A percentile compares a stretch with the other conserved stretches of the same genome.
These are phyloP conservation scores for Hydriomena furcata DNA, from an alignment of 2,888 invertebrate species.

Conservation along the genomic window DNA sequence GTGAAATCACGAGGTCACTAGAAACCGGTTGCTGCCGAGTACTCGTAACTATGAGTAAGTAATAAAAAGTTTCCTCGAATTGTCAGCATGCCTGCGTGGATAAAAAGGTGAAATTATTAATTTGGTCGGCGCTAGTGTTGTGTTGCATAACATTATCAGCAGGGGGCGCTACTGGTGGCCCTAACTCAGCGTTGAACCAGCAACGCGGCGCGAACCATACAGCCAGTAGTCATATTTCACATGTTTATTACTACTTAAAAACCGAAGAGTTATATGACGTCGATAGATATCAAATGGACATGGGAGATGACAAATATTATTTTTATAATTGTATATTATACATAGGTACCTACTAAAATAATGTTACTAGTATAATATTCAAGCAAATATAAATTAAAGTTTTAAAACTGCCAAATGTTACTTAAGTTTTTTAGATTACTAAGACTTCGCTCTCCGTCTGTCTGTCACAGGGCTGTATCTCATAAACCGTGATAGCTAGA, in stretches of 20 bases:
- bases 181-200: constrained; percentile 53
- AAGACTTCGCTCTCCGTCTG: too few relatives aligned
- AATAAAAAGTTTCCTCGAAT: constrained; percentile 27
- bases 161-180: constrained; percentile 75
- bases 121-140: constrained; percentile 67
- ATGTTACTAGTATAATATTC: too few relatives aligned
- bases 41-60: background rate
- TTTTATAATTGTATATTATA: constrained; percentile 53
- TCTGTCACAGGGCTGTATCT: too few relatives aligned
- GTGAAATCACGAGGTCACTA: too few relatives aligned
- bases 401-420: too few relatives aligned
- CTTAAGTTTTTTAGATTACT: too few relatives aligned
- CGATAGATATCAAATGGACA: constrained; percentile 69
- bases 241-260: constrained; percentile 72
- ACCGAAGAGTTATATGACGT: constrained; percentile 63
- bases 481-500: too few relatives aligned
- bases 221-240: constrained; percentile 56
- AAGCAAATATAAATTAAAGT: too few relatives aligned
- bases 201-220: constrained; percentile 36
- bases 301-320: constrained; percentile 58
- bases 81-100: constrained; percentile 36
- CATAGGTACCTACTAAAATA: too few relatives aligned
- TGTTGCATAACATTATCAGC: constrained; percentile 68
- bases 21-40: too few relatives aligned
- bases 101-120: constrained; percentile 47